Base-by-base conservation (phyloP, 92 coral and sea anemone genomes). In the Pocillopora meandrina region DNA sequence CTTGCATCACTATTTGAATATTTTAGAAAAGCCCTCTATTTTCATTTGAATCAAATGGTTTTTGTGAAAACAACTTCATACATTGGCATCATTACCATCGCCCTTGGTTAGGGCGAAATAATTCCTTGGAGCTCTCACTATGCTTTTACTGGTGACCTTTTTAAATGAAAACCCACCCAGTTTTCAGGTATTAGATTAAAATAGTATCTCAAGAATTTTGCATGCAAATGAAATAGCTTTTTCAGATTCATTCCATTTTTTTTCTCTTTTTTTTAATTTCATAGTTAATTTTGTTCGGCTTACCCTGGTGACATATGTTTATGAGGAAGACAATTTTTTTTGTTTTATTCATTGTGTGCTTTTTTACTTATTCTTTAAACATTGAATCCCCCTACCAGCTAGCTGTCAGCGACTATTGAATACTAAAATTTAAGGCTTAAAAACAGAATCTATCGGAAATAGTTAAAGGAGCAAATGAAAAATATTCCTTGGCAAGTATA, bases 291-390 rank as follows among this genome's bases (percentile, higher is more conserved):
- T 82, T 83, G 26, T 57, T 5, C 26, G 23, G 71, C 64, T 83
- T 56, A 83, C 74, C 57, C n/a, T 66, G 2, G 78, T 83, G 86
- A 83, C 86, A 83, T 74, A 74, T 83, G 86, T 83, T 83, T 63
- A 76, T 64, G 86, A 72, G 65, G 19, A 64, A 52, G 78, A 33
- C 31, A 20, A 14, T 15, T 81, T 80, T 56, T 74, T 56, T 74
- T 83, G 86, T 83, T 56, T 62, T 26, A 65, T 74, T 74, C 71
- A 61, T 74, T 83, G 86, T 73, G 75, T 65, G 61, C 17, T 74
- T 83, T 74, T 19, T 74, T 15, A 62, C 56, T 21, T 56, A 74
- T 83, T 83, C 80, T 83, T 63, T 65, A 83, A 62, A 83, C 86
- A 83, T 49, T 83, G 71, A 72, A 83, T 65, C 72, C 23, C 72